Conservation (phyloP, 64 coral and sea anemone species). For the Montipora cactus region DNA sequence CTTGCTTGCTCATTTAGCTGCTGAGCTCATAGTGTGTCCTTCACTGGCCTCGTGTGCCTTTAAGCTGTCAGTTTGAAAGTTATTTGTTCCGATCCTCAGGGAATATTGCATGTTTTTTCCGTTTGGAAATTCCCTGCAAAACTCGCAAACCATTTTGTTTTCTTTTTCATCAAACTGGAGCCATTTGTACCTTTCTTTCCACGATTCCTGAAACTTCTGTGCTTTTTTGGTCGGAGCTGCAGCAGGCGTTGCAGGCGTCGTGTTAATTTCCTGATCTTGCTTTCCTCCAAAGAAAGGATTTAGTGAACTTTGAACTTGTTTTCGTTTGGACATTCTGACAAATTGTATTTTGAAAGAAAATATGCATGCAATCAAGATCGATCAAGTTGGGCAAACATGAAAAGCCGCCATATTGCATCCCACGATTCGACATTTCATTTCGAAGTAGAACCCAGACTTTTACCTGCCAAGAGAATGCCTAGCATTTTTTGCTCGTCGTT, state of each 20-base stretch:
- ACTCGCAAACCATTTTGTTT: no score
- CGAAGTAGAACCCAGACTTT: slow-evolving; percentile 3
- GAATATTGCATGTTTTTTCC: slow-evolving; percentile 55
- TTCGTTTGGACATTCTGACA: slow-evolving; percentile 49
- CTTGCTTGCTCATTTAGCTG: neutral
- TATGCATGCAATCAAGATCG: neutral
- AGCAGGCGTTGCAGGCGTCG: no score
- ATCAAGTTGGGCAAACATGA: neutral
- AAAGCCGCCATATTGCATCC: slow-evolving; percentile 23
- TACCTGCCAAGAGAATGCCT: neutral
- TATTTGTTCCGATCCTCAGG: slow-evolving; percentile 65
- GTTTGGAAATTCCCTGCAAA: slow-evolving; percentile 28
- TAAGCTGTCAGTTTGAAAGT: slow-evolving; percentile 55
- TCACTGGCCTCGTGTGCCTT: slow-evolving; percentile 5
- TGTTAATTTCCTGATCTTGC: no score
- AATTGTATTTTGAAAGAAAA: slow-evolving; percentile 46
- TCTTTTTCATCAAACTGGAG: no score
- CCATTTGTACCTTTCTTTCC: no score
- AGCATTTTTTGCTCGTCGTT: neutral
- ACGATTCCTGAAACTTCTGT: neutral
- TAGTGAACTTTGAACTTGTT: slow-evolving; percentile 57
- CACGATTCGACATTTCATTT: neutral
- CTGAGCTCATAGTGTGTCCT: no score
- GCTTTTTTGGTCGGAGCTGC: no score
- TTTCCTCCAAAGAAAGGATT: no score